Evolutionary conservation across 2,113 vertebrate genomes (phyloP).

Genomic region (Spea multiplicata): DNA sequence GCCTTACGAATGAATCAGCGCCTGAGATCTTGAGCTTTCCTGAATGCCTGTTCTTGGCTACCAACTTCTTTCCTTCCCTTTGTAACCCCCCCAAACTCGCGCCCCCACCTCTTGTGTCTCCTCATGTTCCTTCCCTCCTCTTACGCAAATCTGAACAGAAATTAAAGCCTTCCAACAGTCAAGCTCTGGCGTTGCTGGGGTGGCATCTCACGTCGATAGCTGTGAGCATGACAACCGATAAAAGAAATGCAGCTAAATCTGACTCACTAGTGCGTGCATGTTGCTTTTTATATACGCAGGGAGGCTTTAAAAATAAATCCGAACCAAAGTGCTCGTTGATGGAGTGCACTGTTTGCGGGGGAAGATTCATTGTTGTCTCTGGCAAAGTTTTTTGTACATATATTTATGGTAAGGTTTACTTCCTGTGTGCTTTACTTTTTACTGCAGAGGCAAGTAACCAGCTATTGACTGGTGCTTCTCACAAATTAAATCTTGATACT

Average conservation of each 20-base stretch:
- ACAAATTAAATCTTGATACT: neutral
- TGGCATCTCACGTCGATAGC: constrained; percentile 45
- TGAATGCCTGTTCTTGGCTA: constrained; percentile 23
- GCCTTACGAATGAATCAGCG: neutral
- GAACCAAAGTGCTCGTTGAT: constrained; percentile 36
- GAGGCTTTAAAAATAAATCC: constrained; percentile 48
- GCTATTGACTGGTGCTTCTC: neutral
- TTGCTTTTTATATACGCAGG: constrained; percentile 45
- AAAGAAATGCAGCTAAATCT: constrained; percentile 49
- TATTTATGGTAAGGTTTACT: constrained; percentile 16
- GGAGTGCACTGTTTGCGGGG: constrained; percentile 44
- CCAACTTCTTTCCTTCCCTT: constrained; percentile 9
- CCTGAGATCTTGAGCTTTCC: neutral
- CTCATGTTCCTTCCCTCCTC: constrained; percentile 32
- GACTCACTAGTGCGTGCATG: constrained; percentile 48
- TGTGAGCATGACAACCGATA: constrained; percentile 48
- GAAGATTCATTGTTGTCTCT: constrained; percentile 28
- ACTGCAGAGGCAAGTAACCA: neutral
- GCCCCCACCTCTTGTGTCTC: constrained; percentile 4
- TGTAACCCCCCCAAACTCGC: neutral
- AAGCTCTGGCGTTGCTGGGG: constrained; percentile 43
- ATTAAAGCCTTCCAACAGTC: constrained; percentile 47
- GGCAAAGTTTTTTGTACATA: constrained; percentile 38
- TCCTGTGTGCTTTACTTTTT: constrained; percentile 29
- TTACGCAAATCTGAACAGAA: constrained; percentile 47